These are phyloP conservation scores for Periparus ater DNA, from an alignment of 2,797 vertebrate genomes.

Conservation along the genomic window DNA sequence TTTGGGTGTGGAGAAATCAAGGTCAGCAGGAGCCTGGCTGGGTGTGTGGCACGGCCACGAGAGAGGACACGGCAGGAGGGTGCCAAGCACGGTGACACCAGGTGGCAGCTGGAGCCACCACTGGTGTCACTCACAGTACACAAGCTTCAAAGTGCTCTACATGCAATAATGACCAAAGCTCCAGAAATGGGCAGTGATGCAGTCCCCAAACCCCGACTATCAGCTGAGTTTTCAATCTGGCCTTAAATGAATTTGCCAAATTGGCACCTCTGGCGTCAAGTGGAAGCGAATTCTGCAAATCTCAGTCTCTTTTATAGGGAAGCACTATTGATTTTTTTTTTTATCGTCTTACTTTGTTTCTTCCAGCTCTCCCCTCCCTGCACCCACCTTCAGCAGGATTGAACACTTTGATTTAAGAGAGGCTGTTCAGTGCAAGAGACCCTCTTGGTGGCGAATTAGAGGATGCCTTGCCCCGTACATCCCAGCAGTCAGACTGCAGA, in stretches of 20 bases:
- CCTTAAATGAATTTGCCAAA: constrained; percentile 70
- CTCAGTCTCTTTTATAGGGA: constrained; percentile 79
- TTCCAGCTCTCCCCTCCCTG: constrained; percentile 40
- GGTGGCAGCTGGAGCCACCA: neutral
- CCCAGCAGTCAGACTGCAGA: neutral
- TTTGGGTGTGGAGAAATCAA: neutral
- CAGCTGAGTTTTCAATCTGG: constrained; percentile 58
- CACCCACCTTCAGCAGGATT: constrained; percentile 68
- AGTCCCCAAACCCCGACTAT: neutral
- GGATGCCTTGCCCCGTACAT: neutral
- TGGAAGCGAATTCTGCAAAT: constrained; percentile 75
- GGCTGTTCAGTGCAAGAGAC: constrained; percentile 52
- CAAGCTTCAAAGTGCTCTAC: neutral
- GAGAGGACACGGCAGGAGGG: rapidly evolving
- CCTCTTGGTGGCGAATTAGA: constrained; percentile 59
- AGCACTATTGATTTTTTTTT: constrained; percentile 79
- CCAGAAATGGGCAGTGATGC: neutral
- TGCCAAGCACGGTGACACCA: rapidly evolving
- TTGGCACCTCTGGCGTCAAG: constrained; percentile 66
- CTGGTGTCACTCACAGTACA: rapidly evolving
- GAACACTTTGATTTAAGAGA: constrained; percentile 81
- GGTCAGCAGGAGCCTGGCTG: neutral
- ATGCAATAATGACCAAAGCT: neutral
- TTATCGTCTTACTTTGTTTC: constrained; percentile 66
- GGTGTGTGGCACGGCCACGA: neutral